Base-by-base conservation (phyloP, 2,888 invertebrate genomes). In the Reticulitermes lucifugus region DNA sequence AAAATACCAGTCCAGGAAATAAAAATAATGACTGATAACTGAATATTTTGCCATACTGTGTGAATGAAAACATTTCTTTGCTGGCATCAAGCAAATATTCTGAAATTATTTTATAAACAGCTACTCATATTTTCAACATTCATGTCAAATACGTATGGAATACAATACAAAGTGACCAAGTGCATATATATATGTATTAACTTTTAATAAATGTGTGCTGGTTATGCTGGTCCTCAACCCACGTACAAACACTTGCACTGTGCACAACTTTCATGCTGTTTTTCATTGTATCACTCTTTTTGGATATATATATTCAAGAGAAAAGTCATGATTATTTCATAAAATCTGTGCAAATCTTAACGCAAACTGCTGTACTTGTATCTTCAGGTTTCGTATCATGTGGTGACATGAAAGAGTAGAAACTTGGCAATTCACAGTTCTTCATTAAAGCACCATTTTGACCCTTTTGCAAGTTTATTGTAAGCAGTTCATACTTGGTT, bases 151-250 rank as follows among this genome's bases (percentile, higher is more conserved):
- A 35, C 35, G 4, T 35, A 35, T 35, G 35, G 35, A 60, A 60
- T 60, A 60, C 60, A 60, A 6, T 60, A 65, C 65, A 65, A 65
- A 25, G 65, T 65, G n/a, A n/a, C 65, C 65, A 65, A 65, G 65
- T 65, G 65, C 65, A n/a, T 65, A 65, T 25, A n/a, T n/a, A 25
- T 65, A 65, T 25, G 25, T n/a, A 65, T 65, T 65, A 65, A 65
- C 25, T 65, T 65, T 55, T 65, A 65, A 65, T 65, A 65, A 65
- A 65, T 65, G n/a, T 65, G 25, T 25, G 18, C 55, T 65, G 65
- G n/a, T 65, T 65, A 65, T 65, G n/a, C 65, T 25, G 1, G 25
- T 65, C 25, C n/a, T 6, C 9, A 65, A n/a, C n/a, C 65, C n/a
- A 6, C 0, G 7, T 25, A 65, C 65, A 65, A 65, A 25, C 12